Conservation (phyloP, 2,113 vertebrate species). For the Rostratula benghalensis region DNA sequence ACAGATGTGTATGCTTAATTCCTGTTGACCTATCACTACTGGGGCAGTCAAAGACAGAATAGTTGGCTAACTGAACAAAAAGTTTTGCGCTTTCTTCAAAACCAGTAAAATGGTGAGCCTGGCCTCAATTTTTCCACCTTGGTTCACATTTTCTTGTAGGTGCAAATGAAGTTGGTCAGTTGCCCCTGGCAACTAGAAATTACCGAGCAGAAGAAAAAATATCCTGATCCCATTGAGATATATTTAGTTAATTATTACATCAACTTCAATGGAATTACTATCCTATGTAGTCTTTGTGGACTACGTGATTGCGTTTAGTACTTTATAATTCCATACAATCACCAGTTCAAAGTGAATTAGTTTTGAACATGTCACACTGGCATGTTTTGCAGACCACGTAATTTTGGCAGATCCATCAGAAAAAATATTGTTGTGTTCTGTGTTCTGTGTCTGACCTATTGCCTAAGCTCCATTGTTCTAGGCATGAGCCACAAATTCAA, state of each 20-base stretch:
- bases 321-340: not conserved
- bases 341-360: not conserved
- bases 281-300: not conserved
- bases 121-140: not conserved
- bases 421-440: not conserved
- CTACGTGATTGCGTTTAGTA: not conserved
- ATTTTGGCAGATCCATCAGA: not conserved
- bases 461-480: not conserved
- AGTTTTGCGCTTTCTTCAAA: not conserved
- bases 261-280: not conserved
- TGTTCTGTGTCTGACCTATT: not conserved
- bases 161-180: not conserved
- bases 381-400: accelerated
- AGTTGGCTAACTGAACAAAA: not conserved
- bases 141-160: not conserved
- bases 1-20: not conserved
- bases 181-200: not conserved
- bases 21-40: not conserved
- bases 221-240: not conserved
- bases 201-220: not conserved
- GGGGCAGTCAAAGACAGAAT: not conserved
- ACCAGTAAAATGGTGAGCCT: not conserved
- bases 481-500: not conserved
- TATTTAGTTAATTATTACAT: not conserved
- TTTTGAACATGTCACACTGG: not conserved